A percentile compares a stretch with the other conserved stretches of the same genome.
phyloP scores from a whole-genome alignment of 2,888 invertebrate genomes.

The Polyommatus iphigenia region DNA sequence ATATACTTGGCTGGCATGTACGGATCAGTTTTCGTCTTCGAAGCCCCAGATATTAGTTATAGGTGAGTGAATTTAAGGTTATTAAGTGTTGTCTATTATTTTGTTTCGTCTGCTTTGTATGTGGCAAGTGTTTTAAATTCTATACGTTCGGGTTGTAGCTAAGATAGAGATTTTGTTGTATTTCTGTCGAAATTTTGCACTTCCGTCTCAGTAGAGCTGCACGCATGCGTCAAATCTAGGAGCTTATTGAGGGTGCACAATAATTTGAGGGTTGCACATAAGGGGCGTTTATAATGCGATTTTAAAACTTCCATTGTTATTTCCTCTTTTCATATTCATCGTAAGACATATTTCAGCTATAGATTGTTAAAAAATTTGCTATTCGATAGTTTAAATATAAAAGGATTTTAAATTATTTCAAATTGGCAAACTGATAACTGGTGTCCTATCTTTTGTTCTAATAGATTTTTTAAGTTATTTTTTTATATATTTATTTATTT shows the following conservation, averaged over 20 bases:
- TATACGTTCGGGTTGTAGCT: background rate
- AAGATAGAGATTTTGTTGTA: no score
- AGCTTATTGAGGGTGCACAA: background rate
- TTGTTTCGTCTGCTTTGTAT: background rate
- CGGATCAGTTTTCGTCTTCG: slow-evolving; percentile 69
- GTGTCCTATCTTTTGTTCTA: no score
- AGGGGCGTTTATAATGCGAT: background rate
- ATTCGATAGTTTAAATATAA: background rate
- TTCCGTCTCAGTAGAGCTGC: background rate
- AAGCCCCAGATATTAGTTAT: slow-evolving; percentile 65
- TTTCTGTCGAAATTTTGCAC: background rate
- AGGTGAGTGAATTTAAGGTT: slow-evolving; percentile 51
- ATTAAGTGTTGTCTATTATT: background rate
- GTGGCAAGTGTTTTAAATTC: background rate
- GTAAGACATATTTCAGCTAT: no score
- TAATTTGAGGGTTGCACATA: slow-evolving; percentile 3
- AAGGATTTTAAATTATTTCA: no score
- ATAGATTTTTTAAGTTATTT: background rate
- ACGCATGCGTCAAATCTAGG: slow-evolving; percentile 10
- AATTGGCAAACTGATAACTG: no score
- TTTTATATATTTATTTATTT: no score
- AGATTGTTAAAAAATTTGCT: no score
- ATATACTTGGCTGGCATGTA: slow-evolving; percentile 72
- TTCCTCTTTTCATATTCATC: background rate
- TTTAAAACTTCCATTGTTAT: background rate